A percentile compares a stretch with the other conserved stretches of the same genome.
Conservation (phyloP, 37 sponge, comb jelly and placozoan genomes). For the Aphrocallistes beatrix region DNA sequence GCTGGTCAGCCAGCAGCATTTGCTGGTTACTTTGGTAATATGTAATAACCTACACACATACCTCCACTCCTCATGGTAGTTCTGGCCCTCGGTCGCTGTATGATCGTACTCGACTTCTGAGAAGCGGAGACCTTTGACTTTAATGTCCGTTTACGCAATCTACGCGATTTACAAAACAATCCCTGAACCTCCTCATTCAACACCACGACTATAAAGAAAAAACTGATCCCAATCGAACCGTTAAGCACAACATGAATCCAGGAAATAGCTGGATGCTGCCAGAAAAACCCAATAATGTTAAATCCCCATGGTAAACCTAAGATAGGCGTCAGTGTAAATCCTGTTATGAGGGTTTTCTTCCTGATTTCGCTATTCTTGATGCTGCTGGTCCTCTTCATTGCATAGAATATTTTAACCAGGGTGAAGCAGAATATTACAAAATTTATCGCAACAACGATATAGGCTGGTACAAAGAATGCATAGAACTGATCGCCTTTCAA, state of each 20-base stretch:
- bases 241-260: background rate
- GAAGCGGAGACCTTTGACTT: no score
- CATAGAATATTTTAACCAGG: background rate
- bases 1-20: no score
- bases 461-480: background rate
- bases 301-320: constrained; percentile 4
- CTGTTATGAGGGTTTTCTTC: background rate
- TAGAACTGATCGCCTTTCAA: background rate
- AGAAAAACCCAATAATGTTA: background rate
- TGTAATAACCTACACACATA: no score
- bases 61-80: no score
- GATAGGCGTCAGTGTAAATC: background rate
- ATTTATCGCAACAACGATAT: background rate
- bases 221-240: background rate
- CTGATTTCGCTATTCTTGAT: background rate
- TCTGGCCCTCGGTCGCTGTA: no score
- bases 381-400: background rate
- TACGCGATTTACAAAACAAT: no score
- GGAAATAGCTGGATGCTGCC: background rate
- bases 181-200: no score
- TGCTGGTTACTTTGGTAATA: no score
- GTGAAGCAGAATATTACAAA: background rate
- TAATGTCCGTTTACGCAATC: no score
- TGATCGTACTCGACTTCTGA: no score
- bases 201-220: constrained; percentile 10